These are phyloP conservation scores for Galleria mellonella DNA, from an alignment of 1,140 invertebrate species.

Conservation along the genomic window DNA sequence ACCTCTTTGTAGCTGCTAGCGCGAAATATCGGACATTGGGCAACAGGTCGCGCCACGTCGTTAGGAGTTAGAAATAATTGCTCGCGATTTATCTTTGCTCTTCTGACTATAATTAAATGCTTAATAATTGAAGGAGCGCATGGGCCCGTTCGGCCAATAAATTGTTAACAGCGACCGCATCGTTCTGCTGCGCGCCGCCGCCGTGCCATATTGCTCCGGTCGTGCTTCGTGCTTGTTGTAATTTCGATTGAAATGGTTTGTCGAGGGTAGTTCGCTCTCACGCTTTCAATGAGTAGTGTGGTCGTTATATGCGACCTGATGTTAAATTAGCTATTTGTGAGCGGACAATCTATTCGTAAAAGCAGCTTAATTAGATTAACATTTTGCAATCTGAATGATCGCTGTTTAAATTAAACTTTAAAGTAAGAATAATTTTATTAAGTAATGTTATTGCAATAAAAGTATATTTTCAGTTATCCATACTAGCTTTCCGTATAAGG, in stretches of 20 bases:
- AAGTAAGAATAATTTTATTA: too few species aligned
- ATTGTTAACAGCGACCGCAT: constrained; percentile 33
- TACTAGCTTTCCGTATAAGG: too few species aligned
- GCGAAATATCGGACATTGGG: constrained; percentile 45
- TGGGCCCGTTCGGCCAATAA: constrained; percentile 38
- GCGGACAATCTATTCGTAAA: constrained; percentile 1
- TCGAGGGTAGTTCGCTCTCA: constrained; percentile 60
- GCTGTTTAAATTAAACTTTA: too few species aligned
- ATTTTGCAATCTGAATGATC: too few species aligned
- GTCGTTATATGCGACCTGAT: constrained; percentile 34
- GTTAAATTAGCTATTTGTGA: constrained; percentile 23
- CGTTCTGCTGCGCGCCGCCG: constrained; percentile 1
- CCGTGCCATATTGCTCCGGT: constrained; percentile 37
- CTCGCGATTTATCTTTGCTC: constrained; percentile 43
- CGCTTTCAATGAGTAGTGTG: constrained; percentile 51
- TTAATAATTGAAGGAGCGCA: constrained; percentile 51
- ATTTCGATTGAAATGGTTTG: constrained; percentile 45
- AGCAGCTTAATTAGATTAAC: constrained; percentile 5
- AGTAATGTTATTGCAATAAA: too few species aligned
- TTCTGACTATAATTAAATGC: constrained; percentile 54
- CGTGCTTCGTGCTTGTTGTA: constrained; percentile 57
- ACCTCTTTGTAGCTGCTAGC: constrained; percentile 38
- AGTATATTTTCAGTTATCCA: too few species aligned
- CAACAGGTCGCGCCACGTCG: constrained; percentile 39
- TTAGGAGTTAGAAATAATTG: constrained; percentile 52